Base-by-base conservation (phyloP, 2,113 vertebrate species). In the Notechis scutatus region DNA sequence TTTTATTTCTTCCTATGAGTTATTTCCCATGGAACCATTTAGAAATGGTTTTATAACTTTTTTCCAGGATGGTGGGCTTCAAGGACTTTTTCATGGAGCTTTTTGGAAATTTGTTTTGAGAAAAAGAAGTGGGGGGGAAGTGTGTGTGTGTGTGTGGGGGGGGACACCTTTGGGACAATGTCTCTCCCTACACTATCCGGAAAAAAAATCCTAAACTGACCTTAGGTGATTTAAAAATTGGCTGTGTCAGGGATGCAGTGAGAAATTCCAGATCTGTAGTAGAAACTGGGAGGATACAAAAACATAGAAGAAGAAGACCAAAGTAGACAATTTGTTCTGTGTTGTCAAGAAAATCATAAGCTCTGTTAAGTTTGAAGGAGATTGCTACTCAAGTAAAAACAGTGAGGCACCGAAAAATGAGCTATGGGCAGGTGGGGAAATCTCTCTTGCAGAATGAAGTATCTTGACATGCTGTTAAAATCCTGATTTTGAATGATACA, bases 341-440 rank as follows among this genome's bases (percentile, higher is more conserved):
- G 34, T 42, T 81, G 74, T 34, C 74, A 81, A 20, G 34, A 81
- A 81, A 81, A 81, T 81, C 18, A 42, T 81, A 81, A 81, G 34
- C 34, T 15, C 34, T 39, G 34, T 42, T 81, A 42, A 39, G 18
- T 81, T 42, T 42, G 74, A 81, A 81, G 34, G 34, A 81, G 74
- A 81, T 39, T 81, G 74, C 34, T 81, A 81, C 34, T 81, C 34
- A 42, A 9, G 34, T 42, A 42, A 81, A 81, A 42, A 42, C 20
- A 8, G 26, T 9, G 87, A 91, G 93, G 94, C 91, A 96, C 96
- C 95, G 96, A 96, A 96, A 96, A 96, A 93, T 93, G 92, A 81
- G 69, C 69, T 39, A 39, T 21, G 34, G 69, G 2, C 34, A 0
- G 34, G 18, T 7, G 34, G 34, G 34, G 34, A 61, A 61, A 81